A percentile compares a stretch with the other conserved stretches of the same genome.
Conservation (phyloP, 2,113 vertebrate species). For the Anser cygnoides region DNA sequence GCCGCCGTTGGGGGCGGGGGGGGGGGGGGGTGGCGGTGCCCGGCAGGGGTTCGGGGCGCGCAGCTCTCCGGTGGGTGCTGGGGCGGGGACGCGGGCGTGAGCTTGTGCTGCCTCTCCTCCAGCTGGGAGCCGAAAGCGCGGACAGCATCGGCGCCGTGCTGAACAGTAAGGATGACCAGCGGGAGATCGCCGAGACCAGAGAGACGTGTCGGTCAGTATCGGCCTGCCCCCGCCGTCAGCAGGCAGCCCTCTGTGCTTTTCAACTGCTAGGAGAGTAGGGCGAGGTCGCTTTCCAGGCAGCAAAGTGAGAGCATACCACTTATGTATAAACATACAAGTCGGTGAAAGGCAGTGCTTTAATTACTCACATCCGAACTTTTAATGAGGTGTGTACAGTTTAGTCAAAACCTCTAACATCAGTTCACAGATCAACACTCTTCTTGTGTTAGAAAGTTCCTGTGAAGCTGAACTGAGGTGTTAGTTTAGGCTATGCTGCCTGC, state of each 20-base stretch:
- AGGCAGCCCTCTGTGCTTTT: no score
- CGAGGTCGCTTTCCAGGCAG: fast-evolving
- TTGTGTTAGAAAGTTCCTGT: background rate
- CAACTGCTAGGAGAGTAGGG: fast-evolving
- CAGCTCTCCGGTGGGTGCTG: no score
- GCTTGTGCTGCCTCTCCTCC: background rate
- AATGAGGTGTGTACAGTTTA: background rate
- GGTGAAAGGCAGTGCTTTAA: fast-evolving
- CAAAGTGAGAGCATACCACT: fast-evolving
- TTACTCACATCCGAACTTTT: no score
- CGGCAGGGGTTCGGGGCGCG: no score
- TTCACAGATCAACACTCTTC: background rate
- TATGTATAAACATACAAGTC: fast-evolving
- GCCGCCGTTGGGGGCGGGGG: no score
- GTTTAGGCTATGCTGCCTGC: fast-evolving
- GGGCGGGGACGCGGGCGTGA: background rate
- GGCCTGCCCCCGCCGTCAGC: fast-evolving
- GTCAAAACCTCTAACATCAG: fast-evolving
- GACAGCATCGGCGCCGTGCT: conserved; percentile 95
- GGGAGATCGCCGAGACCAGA: conserved; percentile 93
- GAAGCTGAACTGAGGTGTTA: background rate
- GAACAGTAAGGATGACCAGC: conserved; percentile 95
- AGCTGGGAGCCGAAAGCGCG: conserved; percentile 96
- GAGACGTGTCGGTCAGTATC: conserved; percentile 87
- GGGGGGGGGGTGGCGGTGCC: no score